phyloP scores from a whole-genome alignment of 2,797 vertebrate species.

The Pyrocephalus nanus region DNA sequence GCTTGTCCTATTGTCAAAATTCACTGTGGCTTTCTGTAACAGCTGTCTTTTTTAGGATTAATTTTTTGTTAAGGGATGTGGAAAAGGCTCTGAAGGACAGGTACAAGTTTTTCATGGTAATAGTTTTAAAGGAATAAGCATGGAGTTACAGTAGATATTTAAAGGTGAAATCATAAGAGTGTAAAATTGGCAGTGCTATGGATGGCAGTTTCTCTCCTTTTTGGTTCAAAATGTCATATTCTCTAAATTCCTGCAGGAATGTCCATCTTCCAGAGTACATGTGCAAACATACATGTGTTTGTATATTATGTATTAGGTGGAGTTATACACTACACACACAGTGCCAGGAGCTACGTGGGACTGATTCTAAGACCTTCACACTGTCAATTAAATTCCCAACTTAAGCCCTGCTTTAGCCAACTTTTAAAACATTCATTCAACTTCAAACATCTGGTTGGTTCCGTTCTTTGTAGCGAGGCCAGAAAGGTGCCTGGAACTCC shows the following conservation, averaged over 20 bases:
- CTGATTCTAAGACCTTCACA: not conserved
- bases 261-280: not conserved
- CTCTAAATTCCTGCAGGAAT: not conserved
- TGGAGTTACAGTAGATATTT: not conserved
- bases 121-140: not conserved
- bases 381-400: not conserved
- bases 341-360: not conserved
- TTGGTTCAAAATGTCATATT: not conserved
- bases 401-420: not conserved
- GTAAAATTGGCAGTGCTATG: not conserved
- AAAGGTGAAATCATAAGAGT: not conserved
- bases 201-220: not conserved
- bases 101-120: not conserved
- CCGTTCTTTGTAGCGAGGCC: not conserved
- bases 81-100: not conserved
- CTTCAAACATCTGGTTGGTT: not conserved
- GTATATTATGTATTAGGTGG: not conserved
- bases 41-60: not conserved
- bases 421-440: not conserved
- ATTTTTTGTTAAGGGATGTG: not conserved
- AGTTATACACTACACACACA: accelerated
- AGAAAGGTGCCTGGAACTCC: not conserved
- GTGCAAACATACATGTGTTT: not conserved
- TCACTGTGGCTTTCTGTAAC: not conserved
- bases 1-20: not conserved